A percentile compares a stretch with the other conserved stretches of the same genome.
These are phyloP conservation scores for Caenorhabditis auriculariae DNA, from an alignment of 2,888 invertebrate genomes.

Conservation along the genomic window DNA sequence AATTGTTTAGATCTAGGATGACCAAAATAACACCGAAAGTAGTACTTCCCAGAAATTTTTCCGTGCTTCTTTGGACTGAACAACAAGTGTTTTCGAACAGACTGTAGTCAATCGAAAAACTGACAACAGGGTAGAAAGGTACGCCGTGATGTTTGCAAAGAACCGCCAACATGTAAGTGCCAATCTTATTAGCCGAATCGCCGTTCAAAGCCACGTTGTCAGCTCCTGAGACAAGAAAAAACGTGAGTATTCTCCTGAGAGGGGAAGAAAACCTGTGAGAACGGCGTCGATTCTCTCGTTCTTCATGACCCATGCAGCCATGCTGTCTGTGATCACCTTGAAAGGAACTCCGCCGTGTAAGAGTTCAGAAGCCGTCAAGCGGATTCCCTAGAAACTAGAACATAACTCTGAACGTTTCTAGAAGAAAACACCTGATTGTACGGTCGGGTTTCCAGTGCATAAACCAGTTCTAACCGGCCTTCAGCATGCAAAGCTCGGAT, in stretches of 20 bases:
- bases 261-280: conserved; percentile 80
- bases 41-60: too few species aligned
- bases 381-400: conserved; percentile 71
- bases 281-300: conserved; percentile 82
- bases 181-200: conserved; percentile 92
- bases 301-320: conserved; percentile 88
- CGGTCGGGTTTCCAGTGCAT: conserved; percentile 95
- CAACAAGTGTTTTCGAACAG: not conserved
- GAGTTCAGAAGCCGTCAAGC: conserved; percentile 92
- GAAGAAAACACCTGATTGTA: conserved; percentile 77
- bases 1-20: too few species aligned
- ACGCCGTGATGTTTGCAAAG: conserved; percentile 80
- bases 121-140: conserved; percentile 37
- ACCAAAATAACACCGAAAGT: too few species aligned
- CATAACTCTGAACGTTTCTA: not conserved
- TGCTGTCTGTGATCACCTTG: conserved; percentile 84
- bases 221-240: conserved; percentile 68
- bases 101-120: not conserved
- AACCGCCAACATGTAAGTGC: conserved; percentile 77
- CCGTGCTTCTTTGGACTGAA: not conserved
- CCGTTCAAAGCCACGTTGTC: conserved; percentile 94
- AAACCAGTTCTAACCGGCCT: conserved; percentile 76
- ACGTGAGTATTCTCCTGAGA: not conserved
- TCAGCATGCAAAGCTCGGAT: conserved; percentile 78
- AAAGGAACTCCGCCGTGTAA: conserved; percentile 69